Conservation (phyloP, 2,888 invertebrate genomes). For the Hypsopygia costalis region DNA sequence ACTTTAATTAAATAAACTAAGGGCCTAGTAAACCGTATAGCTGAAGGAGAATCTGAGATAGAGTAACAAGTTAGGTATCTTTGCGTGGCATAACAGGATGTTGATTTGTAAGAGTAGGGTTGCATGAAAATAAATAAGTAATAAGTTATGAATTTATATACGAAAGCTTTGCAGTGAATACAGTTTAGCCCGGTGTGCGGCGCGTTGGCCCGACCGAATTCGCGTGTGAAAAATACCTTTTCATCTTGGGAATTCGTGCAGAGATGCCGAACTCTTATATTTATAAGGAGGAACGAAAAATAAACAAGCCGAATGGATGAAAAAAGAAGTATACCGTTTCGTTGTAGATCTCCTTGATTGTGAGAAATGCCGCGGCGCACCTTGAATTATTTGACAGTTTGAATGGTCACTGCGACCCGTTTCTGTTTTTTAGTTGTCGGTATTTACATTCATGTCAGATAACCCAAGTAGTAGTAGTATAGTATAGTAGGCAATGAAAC, state of each 20-base stretch:
- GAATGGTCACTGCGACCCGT: constrained; percentile 57
- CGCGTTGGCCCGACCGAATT: constrained; percentile 36
- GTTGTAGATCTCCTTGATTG: constrained; percentile 73
- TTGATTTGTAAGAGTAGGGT: background rate
- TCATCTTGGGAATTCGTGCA: constrained; percentile 74
- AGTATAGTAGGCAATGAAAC: too few relatives aligned
- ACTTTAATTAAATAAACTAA: constrained; percentile 13
- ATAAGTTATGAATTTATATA: constrained; percentile 44
- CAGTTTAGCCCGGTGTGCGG: constrained; percentile 38
- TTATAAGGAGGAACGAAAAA: constrained; percentile 69
- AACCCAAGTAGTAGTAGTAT: too few relatives aligned
- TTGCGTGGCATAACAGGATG: background rate
- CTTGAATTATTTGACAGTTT: constrained; percentile 74
- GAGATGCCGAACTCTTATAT: constrained; percentile 72
- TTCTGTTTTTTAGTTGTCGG: constrained; percentile 54
- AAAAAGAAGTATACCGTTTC: constrained; percentile 46
- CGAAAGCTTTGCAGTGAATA: constrained; percentile 45
- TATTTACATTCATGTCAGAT: constrained; percentile 32
- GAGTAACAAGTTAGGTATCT: background rate
- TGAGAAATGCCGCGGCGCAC: constrained; percentile 63
- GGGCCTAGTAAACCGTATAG: background rate
- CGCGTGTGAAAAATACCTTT: constrained; percentile 70
- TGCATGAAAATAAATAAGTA: constrained; percentile 23
- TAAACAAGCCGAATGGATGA: constrained; percentile 70
- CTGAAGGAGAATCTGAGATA: background rate